A percentile compares a stretch with the other conserved stretches of the same genome.
Evolutionary conservation across 2,888 invertebrate species (phyloP).

Genomic region (Liodrosophila aerea): DNA sequence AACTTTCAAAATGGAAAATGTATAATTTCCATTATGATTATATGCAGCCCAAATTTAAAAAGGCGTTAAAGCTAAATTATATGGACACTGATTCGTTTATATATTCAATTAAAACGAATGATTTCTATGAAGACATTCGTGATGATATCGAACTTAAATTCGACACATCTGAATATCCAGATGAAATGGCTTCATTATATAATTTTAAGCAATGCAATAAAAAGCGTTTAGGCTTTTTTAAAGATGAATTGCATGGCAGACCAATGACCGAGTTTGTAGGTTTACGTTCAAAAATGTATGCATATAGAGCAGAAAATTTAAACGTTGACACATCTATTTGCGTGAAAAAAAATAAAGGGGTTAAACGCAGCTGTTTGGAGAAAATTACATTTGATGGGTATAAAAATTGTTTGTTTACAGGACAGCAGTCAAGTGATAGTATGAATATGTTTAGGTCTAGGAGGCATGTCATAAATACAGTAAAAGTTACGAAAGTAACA

Average conservation of each 20-base stretch:
- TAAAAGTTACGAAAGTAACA: too few species aligned
- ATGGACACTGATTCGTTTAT: slow-evolving; percentile 1
- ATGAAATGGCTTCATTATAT: background rate
- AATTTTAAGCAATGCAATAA: background rate
- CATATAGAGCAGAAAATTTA: too few species aligned
- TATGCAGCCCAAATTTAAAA: slow-evolving; percentile 7
- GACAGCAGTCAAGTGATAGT: too few species aligned
- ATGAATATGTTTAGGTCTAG: background rate
- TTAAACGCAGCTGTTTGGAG: background rate
- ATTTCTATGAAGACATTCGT: slow-evolving; percentile 1
- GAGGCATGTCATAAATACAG: background rate
- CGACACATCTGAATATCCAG: slow-evolving; percentile 4
- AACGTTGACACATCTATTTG: too few species aligned
- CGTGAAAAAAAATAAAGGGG: background rate
- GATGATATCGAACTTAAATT: slow-evolving; percentile 2
- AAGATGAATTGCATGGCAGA: background rate
- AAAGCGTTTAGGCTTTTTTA: slow-evolving; percentile 3
- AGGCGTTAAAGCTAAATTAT: background rate
- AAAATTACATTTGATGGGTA: background rate
- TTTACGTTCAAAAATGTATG: background rate
- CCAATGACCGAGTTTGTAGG: background rate
- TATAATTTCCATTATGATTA: slow-evolving; percentile 12
- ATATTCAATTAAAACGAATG: background rate
- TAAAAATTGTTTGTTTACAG: too few species aligned
- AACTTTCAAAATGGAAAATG: slow-evolving; percentile 2